A percentile compares a stretch with the other conserved stretches of the same genome.
phyloP scores from a whole-genome alignment of 2,797 vertebrate species.

The Gymnopithys bicolor region DNA sequence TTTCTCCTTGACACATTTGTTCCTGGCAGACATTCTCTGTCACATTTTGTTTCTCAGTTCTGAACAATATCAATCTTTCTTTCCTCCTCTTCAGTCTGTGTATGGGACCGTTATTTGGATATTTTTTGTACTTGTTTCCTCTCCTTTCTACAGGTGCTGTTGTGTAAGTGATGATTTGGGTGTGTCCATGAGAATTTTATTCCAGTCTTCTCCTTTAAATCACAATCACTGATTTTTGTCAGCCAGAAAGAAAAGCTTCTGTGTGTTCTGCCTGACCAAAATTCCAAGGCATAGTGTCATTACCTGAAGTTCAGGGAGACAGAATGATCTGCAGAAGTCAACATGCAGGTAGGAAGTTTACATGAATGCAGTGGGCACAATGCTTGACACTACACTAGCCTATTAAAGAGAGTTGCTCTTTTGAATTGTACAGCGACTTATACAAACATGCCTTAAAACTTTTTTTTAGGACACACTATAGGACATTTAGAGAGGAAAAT shows the following conservation, averaged over 20 bases:
- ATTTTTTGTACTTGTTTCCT: not conserved
- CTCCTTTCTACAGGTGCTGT: not conserved
- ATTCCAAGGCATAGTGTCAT: not conserved
- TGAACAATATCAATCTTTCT: not conserved
- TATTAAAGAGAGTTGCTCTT: not conserved
- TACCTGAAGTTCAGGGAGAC: not conserved
- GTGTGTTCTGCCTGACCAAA: not conserved
- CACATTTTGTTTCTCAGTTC: not conserved
- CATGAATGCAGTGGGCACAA: not conserved
- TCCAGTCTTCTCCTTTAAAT: not conserved
- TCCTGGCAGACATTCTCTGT: not conserved
- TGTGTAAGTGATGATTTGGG: accelerated
- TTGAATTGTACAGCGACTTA: not conserved
- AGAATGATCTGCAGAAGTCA: not conserved
- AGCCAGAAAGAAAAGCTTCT: not conserved
- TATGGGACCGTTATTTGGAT: not conserved
- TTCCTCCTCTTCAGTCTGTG: not conserved
- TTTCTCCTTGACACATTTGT: not conserved
- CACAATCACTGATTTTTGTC: not conserved
- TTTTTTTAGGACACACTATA: not conserved
- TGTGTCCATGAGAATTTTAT: not conserved
- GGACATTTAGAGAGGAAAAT: not conserved
- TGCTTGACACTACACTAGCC: not conserved
- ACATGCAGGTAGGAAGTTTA: not conserved
- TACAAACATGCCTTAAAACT: not conserved